Conservation (phyloP, 2,888 invertebrate genomes). For the Linyphia triangularis region DNA sequence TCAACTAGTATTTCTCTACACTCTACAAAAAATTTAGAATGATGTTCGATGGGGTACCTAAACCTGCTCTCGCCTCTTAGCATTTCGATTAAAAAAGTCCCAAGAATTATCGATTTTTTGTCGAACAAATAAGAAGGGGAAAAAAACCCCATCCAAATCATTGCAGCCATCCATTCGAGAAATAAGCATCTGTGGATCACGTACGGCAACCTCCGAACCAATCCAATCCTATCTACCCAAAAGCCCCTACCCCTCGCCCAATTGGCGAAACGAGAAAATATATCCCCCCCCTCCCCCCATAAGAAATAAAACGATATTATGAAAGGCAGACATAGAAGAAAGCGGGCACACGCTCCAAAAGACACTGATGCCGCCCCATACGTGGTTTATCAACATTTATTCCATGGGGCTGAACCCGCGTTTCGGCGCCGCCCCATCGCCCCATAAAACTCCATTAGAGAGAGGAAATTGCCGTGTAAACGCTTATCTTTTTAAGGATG, state of each 20-base stretch:
- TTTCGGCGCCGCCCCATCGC: constrained; percentile 41
- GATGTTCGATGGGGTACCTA: no score
- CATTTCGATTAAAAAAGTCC: no score
- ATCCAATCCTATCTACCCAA: not conserved
- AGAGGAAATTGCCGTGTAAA: constrained; percentile 76
- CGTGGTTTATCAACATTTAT: constrained; percentile 66
- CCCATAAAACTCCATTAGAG: constrained; percentile 75
- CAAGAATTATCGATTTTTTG: no score
- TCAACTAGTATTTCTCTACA: no score
- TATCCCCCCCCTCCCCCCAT: constrained; percentile 10
- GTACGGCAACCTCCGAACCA: constrained; percentile 26
- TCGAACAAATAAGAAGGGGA: not conserved
- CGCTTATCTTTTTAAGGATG: constrained; percentile 75
- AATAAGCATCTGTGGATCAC: not conserved
- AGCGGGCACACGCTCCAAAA: constrained; percentile 9
- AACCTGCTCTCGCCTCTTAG: no score
- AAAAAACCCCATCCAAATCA: not conserved
- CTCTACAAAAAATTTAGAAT: no score
- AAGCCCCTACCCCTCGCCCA: not conserved
- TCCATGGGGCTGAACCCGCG: not conserved
- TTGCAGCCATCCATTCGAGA: not conserved
- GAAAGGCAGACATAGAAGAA: not conserved
- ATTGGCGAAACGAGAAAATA: constrained; percentile 44
- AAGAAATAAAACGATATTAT: not conserved
- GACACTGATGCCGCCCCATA: constrained; percentile 31